phyloP scores from a whole-genome alignment of 2,113 vertebrate genomes.

The Pterocles gutturalis region DNA sequence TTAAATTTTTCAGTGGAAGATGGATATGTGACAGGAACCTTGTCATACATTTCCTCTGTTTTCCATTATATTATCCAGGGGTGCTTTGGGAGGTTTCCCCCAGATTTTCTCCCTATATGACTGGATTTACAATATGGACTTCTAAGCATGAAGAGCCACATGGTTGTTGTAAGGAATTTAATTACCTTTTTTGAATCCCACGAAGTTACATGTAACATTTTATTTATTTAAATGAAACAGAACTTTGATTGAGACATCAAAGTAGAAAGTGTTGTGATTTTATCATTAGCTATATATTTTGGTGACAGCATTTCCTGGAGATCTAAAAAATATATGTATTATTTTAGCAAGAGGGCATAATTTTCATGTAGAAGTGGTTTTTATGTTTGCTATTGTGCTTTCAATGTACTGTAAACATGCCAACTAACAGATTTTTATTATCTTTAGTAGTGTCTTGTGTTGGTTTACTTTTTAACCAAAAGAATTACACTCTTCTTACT shows the following conservation, averaged over 20 bases:
- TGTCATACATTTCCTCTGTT: not conserved
- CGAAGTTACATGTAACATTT: not conserved
- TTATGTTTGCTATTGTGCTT: not conserved
- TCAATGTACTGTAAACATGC: not conserved
- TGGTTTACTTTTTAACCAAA: not conserved
- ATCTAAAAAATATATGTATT: not conserved
- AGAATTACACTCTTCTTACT: not conserved
- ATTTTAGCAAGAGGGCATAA: not conserved
- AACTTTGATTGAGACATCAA: not conserved
- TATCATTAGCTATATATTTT: not conserved
- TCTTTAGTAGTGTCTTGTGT: not conserved
- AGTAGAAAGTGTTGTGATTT: not conserved
- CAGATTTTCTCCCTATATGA: not conserved
- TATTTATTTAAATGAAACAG: slow-evolving; percentile 7
- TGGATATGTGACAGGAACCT: not conserved
- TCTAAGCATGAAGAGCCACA: not conserved
- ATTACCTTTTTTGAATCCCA: not conserved
- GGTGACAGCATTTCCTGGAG: not conserved
- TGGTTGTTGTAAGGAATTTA: not conserved
- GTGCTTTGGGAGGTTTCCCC: fast-evolving
- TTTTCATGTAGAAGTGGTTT: not conserved
- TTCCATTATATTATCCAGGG: not conserved
- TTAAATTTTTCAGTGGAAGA: not conserved
- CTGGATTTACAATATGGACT: not conserved
- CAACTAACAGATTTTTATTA: not conserved